A percentile compares a stretch with the other conserved stretches of the same genome.
phyloP scores from a whole-genome alignment of 1,140 invertebrate species.

The Drosophila leontia region DNA sequence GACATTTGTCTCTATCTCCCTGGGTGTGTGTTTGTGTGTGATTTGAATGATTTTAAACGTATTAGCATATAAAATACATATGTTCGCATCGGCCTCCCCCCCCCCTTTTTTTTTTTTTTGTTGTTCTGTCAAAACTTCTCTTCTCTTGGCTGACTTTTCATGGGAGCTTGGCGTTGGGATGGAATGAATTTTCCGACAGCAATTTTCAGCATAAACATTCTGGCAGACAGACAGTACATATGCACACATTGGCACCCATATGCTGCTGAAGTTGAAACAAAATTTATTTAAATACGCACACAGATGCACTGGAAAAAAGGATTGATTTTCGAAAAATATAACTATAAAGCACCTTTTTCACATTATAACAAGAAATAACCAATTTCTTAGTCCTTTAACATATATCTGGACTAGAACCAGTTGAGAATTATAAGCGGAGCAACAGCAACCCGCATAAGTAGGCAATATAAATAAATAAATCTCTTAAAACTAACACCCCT shows the following conservation, averaged over 20 bases:
- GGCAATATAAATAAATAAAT: background rate
- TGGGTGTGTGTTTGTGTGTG: conserved; percentile 1
- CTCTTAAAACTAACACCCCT: background rate
- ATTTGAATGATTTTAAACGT: conserved; percentile 74
- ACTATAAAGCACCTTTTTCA: too few relatives aligned
- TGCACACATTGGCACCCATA: background rate
- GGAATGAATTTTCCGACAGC: conserved; percentile 48
- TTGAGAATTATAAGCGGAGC: too few relatives aligned
- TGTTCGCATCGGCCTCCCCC: background rate
- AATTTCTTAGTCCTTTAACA: too few relatives aligned
- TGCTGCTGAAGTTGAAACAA: conserved; percentile 5
- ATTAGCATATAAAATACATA: conserved; percentile 67
- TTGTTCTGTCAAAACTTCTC: conserved; percentile 14
- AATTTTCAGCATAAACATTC: conserved; percentile 50
- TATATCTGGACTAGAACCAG: too few relatives aligned
- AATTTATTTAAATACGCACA: background rate
- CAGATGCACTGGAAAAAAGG: background rate
- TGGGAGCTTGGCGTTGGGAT: conserved; percentile 23
- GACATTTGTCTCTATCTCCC: conserved; percentile 2
- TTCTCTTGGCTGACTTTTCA: conserved; percentile 21
- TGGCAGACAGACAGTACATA: conserved; percentile 15
- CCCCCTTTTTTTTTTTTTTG: conserved; percentile 7
- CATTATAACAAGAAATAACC: too few relatives aligned
- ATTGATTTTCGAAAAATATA: too few relatives aligned
- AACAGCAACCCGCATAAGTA: too few relatives aligned